Conservation (phyloP, 2,797 vertebrate genomes). For the Fundulus diaphanus region DNA sequence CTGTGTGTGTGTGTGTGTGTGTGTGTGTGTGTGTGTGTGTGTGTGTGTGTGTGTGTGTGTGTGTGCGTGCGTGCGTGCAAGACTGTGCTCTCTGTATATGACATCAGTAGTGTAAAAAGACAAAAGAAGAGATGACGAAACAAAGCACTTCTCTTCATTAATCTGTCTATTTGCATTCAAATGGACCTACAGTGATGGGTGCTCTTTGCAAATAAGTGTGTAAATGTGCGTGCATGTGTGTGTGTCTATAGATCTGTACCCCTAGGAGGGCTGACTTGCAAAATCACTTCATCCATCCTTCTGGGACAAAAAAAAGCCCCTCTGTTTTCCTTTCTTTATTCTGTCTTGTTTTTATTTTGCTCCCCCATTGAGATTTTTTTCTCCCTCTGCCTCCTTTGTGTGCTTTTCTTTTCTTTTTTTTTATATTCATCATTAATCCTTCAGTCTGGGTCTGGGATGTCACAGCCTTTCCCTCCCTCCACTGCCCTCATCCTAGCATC, state of each 20-base stretch:
- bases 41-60: conserved; percentile 1
- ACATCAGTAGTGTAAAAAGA: conserved; percentile 18
- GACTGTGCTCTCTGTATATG: conserved; percentile 14
- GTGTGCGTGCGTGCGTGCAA: background rate
- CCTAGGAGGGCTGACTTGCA: conserved; percentile 69
- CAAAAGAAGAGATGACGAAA: conserved; percentile 26
- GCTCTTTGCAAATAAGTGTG: conserved; percentile 21
- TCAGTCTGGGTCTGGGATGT: conserved; percentile 75
- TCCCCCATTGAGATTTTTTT: conserved; percentile 26
- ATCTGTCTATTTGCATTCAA: conserved; percentile 37
- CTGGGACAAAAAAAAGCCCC: conserved; percentile 45
- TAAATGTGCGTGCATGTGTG: conserved; percentile 30
- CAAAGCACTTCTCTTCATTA: conserved; percentile 30
- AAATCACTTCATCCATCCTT: conserved; percentile 69
- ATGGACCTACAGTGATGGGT: conserved; percentile 24
- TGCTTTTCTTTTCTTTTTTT: conserved; percentile 63
- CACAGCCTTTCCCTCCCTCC: conserved; percentile 55
- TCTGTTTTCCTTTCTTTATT: conserved; percentile 25
- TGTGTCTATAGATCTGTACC: conserved; percentile 45
- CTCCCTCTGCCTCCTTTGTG: conserved; percentile 69
- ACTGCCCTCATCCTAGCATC: conserved; percentile 39
- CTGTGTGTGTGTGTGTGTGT: conserved; percentile 25
- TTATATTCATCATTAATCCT: conserved; percentile 74
- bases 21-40: conserved; percentile 20
- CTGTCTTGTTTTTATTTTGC: conserved; percentile 20